Evolutionary conservation across 2,888 invertebrate species (phyloP).

Genomic region (Hemistola chrysoprasaria): DNA sequence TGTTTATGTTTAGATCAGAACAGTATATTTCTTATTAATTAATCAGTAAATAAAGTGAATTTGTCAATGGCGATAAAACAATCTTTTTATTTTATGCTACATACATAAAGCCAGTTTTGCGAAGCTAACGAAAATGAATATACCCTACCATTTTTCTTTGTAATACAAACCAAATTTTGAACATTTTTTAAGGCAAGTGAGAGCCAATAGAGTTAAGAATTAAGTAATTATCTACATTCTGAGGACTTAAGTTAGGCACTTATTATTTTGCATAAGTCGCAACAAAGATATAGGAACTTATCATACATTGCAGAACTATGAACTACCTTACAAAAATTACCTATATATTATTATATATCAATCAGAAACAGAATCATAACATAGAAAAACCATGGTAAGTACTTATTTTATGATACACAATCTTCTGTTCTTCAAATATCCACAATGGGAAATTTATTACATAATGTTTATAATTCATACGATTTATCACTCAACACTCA

Average conservation of each 20-base stretch:
- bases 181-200: no score
- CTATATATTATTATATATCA: no score
- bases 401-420: slow-evolving; percentile 3
- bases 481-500: no score
- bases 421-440: slow-evolving; percentile 40
- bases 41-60: slow-evolving; percentile 74
- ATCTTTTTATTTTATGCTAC: slow-evolving; percentile 53
- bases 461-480: no score
- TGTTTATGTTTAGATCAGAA: slow-evolving; percentile 75
- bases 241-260: no score
- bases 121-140: slow-evolving; percentile 59
- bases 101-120: slow-evolving; percentile 55
- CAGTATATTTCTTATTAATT: slow-evolving; percentile 69
- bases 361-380: neutral
- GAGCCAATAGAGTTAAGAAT: no score
- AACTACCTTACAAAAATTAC: no score
- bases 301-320: no score
- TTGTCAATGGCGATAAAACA: slow-evolving; percentile 60
- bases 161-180: no score
- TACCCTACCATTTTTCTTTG: slow-evolving; percentile 76
- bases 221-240: no score
- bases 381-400: slow-evolving; percentile 25
- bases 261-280: no score
- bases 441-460: slow-evolving; percentile 34
- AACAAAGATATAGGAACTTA: slow-evolving; percentile 1